These are phyloP conservation scores for Lathamus discolor DNA, from an alignment of 2,113 vertebrate species.

Conservation along the genomic window DNA sequence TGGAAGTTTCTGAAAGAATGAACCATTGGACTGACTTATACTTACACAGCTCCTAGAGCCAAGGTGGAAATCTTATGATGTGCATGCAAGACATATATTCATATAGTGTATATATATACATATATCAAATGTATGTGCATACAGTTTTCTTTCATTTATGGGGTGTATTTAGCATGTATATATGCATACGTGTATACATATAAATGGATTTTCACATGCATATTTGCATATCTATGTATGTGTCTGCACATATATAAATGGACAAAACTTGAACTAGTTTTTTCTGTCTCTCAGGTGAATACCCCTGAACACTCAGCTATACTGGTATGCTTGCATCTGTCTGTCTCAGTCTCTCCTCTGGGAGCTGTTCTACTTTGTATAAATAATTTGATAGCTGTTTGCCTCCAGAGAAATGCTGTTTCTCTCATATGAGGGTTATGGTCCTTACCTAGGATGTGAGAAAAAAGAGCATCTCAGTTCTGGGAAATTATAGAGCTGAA, in stretches of 20 bases:
- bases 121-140: neutral
- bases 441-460: neutral
- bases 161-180: neutral
- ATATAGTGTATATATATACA: neutral
- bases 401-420: neutral
- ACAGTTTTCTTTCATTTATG: neutral
- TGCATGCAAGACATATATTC: neutral
- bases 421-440: neutral
- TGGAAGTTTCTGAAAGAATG: neutral
- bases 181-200: accelerated
- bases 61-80: neutral
- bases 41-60: neutral
- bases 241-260: neutral
- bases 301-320: neutral
- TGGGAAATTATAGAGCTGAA: neutral
- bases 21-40: neutral
- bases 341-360: neutral
- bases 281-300: neutral
- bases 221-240: neutral
- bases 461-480: neutral
- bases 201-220: neutral
- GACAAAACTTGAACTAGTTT: neutral
- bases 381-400: neutral
- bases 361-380: slow-evolving; percentile 43
- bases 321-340: neutral